Conservation (phyloP, 2,113 vertebrate species). For the Vombatus ursinus region DNA sequence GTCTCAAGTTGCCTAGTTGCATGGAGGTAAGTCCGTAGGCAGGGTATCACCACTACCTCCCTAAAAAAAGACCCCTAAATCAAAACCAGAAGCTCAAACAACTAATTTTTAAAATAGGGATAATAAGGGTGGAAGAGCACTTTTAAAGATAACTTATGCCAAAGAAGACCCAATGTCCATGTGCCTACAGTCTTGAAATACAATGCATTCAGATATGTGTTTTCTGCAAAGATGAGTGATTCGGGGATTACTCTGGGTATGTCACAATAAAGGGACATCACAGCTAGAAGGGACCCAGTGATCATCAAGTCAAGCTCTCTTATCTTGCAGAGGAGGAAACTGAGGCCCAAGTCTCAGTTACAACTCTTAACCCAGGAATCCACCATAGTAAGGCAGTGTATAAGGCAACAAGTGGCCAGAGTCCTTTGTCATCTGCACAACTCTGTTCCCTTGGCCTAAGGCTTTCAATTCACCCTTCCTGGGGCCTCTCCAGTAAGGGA, state of each 20-base stretch:
- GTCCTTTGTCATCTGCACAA: neutral
- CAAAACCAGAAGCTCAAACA: neutral
- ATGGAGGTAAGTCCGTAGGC: neutral
- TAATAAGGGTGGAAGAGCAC: neutral
- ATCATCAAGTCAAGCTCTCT: neutral
- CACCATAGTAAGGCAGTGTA: neutral
- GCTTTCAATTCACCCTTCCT: neutral
- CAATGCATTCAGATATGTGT: neutral
- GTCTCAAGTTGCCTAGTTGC: neutral
- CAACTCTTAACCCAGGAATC: neutral
- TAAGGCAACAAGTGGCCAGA: neutral
- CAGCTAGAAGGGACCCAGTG: neutral
- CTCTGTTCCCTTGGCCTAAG: neutral
- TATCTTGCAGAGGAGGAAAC: neutral
- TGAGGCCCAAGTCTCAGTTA: neutral
- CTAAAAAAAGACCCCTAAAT: neutral
- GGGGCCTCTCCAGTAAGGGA: neutral
- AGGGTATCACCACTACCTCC: neutral
- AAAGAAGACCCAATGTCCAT: neutral
- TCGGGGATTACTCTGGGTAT: neutral
- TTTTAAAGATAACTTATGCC: neutral
- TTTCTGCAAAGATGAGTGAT: neutral
- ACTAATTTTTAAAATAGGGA: neutral
- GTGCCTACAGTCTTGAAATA: neutral
- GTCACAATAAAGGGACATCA: neutral